Base-by-base conservation (phyloP, 2,888 invertebrate species). In the Bhutanitis thaidina region DNA sequence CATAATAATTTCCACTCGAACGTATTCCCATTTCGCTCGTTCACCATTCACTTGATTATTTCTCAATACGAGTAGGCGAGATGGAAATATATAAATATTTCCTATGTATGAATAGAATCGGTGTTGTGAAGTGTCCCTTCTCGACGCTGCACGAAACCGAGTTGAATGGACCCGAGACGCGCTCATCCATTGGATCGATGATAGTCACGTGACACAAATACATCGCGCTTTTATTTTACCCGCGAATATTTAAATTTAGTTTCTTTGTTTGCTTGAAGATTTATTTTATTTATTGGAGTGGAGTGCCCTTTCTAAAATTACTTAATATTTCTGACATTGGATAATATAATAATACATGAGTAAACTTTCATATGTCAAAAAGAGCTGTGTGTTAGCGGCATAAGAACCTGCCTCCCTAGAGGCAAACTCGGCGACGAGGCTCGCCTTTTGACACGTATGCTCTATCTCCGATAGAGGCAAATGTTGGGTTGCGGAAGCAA, bases 141-240 rank as follows among this genome's bases (percentile, higher is more conserved):
- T 75, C 79, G 73, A 74, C 72, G 65, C 60, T 62, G 65, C 61
- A 61, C 78, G 76, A 80, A 75, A 66, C 73, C 69, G 88, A 90
- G 90, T 90, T 90, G 90, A 90, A 90, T 90, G 90, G 90, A 90
- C 90, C 87, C 87, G 83, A 80, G 86, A 87, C 87, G 87, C 86
- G 83, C 74, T 86, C 86, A 80, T 74, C 89, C 79, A 90, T 90
- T 90, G 90, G 90, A 90, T 90, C 90, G 89, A 90, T 90, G 79
- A 74, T 49, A 65, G 75, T 89, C 90, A 90, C 89, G 88, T 90
- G 90, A 87, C 67, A 69, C 69, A 73, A 80, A 79, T 77, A 80
- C 78, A 75, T 75, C 70, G 76, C 73, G 70, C 69, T 58, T 34
- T 36, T 48, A 47, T 58, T 34, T 27, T 35, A 27, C 41, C 39